Evolutionary conservation across 2,797 vertebrate species (phyloP).

Genomic region (Rhincodon typus): DNA sequence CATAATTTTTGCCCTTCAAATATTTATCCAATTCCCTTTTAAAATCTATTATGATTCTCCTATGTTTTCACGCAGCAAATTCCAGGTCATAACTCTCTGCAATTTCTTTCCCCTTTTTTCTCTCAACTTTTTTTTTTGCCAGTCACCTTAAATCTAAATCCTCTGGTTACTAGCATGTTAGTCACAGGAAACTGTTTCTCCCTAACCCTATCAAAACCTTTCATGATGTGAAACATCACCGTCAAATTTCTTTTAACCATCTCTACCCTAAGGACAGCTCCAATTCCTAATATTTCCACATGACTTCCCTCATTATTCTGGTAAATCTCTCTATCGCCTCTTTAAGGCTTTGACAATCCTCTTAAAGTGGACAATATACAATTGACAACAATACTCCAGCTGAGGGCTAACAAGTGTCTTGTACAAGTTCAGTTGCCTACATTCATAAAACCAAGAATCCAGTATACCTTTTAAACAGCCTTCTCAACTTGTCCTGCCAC

Average conservation of each 20-base stretch:
- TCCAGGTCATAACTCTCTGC: neutral
- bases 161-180: neutral
- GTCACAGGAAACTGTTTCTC: neutral
- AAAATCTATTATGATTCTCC: neutral
- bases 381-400: neutral
- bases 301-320: neutral
- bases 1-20: neutral
- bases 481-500: neutral
- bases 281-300: neutral
- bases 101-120: neutral
- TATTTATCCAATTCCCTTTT: neutral
- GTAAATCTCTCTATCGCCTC: neutral
- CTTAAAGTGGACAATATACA: neutral
- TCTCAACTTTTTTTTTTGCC: neutral
- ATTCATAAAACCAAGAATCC: neutral
- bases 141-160: neutral
- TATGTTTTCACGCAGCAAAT: neutral
- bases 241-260: neutral
- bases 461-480: neutral
- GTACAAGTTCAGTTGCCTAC: too few species aligned
- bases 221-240: neutral
- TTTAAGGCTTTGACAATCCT: neutral
- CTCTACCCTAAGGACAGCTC: neutral
- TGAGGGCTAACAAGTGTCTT: neutral
- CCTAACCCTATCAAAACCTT: neutral